These are phyloP conservation scores for Hesperophylax magnus DNA, from an alignment of 1,140 invertebrate genomes.

Conservation along the genomic window DNA sequence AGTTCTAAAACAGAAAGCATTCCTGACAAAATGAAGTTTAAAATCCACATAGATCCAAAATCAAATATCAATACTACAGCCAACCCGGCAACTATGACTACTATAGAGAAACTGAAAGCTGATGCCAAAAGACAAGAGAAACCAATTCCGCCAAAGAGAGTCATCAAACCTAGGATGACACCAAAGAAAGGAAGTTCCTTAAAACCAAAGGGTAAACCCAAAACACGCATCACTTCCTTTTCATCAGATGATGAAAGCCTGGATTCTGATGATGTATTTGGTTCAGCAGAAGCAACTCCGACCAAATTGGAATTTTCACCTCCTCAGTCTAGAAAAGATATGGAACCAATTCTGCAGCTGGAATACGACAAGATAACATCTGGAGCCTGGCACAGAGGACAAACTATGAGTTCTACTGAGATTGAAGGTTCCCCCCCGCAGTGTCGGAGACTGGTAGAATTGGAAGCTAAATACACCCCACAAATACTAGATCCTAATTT, in stretches of 20 bases:
- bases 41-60: constrained; percentile 69
- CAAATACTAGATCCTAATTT: constrained; percentile 73
- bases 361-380: constrained; percentile 78
- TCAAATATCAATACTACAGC: constrained; percentile 59
- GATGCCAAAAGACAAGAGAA: constrained; percentile 71
- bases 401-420: constrained; percentile 81
- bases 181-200: constrained; percentile 70
- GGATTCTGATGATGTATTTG: constrained; percentile 81
- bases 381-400: constrained; percentile 76
- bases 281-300: constrained; percentile 78
- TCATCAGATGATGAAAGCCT: constrained; percentile 80
- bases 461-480: constrained; percentile 74
- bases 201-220: constrained; percentile 72
- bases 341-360: constrained; percentile 78
- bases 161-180: constrained; percentile 70
- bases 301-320: constrained; percentile 78
- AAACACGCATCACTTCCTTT: constrained; percentile 79
- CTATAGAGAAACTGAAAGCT: constrained; percentile 69
- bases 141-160: constrained; percentile 69
- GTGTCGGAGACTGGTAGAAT: constrained; percentile 72
- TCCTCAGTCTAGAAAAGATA: constrained; percentile 79
- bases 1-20: constrained; percentile 78
- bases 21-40: constrained; percentile 72
- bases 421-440: constrained; percentile 80
- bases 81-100: constrained; percentile 63